Evolutionary conservation across 2,888 invertebrate species (phyloP).

Genomic region (Drosophila mimica): DNA sequence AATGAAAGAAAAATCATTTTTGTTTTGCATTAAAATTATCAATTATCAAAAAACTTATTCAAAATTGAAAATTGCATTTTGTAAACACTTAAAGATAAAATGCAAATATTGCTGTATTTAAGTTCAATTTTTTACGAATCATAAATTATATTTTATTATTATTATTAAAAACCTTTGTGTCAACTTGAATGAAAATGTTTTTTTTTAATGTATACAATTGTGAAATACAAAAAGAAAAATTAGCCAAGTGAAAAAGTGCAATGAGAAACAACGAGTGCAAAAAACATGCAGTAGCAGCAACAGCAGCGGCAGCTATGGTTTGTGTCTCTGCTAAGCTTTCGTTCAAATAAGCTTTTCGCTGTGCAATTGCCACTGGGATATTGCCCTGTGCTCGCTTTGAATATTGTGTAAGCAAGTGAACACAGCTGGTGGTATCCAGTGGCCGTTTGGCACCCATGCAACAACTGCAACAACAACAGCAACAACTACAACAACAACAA

Average conservation of each 20-base stretch:
- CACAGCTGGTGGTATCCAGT: conserved; percentile 99
- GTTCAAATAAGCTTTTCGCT: conserved; percentile 41
- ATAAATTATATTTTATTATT: not conserved
- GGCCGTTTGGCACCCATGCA: conserved; percentile 85
- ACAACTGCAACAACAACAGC: conserved; percentile 38
- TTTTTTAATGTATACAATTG: not conserved
- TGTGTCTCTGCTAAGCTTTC: conserved; percentile 63
- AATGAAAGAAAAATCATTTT: not conserved
- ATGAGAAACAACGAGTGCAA: conserved; percentile 1
- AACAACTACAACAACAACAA: conserved; percentile 11
- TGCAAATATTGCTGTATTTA: not conserved
- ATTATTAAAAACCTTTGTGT: not conserved
- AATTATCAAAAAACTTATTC: not conserved
- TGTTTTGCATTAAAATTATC: not conserved
- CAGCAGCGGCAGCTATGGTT: conserved; percentile 45
- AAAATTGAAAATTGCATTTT: not conserved
- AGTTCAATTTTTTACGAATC: not conserved
- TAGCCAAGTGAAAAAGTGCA: conserved; percentile 16
- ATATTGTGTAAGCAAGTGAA: conserved; percentile 89
- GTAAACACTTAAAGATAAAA: not conserved
- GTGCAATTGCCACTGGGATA: conserved; percentile 93
- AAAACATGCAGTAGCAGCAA: not conserved
- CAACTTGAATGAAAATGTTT: not conserved
- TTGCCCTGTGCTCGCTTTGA: conserved; percentile 98
- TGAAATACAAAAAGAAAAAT: conserved; percentile 8